Percentiles rank a stretch among this genome's conserved stretches.
phyloP scores from a whole-genome alignment of 2,888 invertebrate genomes.

The Pegoplata infirma region DNA sequence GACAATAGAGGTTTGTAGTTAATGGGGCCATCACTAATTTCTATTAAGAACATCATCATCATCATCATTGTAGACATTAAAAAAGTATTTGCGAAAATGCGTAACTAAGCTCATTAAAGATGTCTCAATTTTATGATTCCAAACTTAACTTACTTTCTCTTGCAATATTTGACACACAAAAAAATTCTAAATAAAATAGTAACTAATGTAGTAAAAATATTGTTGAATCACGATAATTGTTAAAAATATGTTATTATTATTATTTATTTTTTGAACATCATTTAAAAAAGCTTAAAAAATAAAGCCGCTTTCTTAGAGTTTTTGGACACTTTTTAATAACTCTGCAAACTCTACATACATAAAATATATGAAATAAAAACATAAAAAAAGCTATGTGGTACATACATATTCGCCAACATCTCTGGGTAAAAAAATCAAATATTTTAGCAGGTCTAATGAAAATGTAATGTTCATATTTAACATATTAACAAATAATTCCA shows the following conservation, averaged over 20 bases:
- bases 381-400: too few species aligned
- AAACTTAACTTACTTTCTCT: conserved; percentile 19
- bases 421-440: too few species aligned
- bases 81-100: conserved; percentile 4
- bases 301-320: conserved; percentile 23
- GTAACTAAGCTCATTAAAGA: conserved; percentile 41
- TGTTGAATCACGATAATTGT: not conserved
- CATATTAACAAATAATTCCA: too few species aligned
- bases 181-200: not conserved
- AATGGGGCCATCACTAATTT: too few species aligned
- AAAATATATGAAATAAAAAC: too few species aligned
- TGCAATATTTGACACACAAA: conserved; percentile 9
- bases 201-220: not conserved
- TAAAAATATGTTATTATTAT: too few species aligned
- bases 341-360: too few species aligned
- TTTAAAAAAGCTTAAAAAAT: conserved; percentile 18
- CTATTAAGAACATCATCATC: not conserved
- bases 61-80: not conserved
- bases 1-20: not conserved
- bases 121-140: not conserved
- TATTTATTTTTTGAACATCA: not conserved
- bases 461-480: too few species aligned
- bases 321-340: not conserved
- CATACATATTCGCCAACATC: too few species aligned
- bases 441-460: too few species aligned